Evolutionary conservation across 1,140 invertebrate genomes (phyloP).

Genomic region (Adoxophyes honmai): DNA sequence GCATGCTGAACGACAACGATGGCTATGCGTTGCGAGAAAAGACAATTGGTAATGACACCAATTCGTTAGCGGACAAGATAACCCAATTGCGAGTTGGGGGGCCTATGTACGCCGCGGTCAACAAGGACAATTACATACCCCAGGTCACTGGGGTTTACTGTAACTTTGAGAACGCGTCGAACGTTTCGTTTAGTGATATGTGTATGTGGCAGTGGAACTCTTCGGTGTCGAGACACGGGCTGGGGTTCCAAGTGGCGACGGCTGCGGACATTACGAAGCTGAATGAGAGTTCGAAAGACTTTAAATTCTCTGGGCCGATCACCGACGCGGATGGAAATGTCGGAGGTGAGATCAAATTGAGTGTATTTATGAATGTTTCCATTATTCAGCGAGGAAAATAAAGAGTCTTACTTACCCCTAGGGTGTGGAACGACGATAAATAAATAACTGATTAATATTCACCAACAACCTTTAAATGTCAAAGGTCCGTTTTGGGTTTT

Average conservation of each 20-base stretch:
- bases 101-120: constrained; percentile 42
- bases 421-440: background rate
- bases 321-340: constrained; percentile 65
- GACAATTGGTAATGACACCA: constrained; percentile 42
- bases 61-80: constrained; percentile 47
- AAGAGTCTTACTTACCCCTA: background rate
- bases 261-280: constrained; percentile 46
- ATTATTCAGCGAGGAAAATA: too few relatives aligned
- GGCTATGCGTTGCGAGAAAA: constrained; percentile 50
- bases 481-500: background rate
- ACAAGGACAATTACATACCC: constrained; percentile 46
- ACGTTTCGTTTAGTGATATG: constrained; percentile 37
- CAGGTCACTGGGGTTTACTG: constrained; percentile 68
- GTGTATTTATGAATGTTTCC: too few relatives aligned
- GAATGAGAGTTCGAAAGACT: constrained; percentile 46
- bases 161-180: constrained; percentile 51
- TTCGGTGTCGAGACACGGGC: constrained; percentile 48
- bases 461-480: background rate
- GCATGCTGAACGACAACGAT: constrained; percentile 70
- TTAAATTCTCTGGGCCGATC: constrained; percentile 59
- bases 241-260: constrained; percentile 60
- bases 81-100: constrained; percentile 37
- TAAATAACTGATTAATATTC: constrained; percentile 1
- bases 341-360: too few relatives aligned
- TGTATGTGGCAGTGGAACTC: constrained; percentile 73